Conservation (phyloP, 2,888 invertebrate genomes). For the Nyleta sp. region DNA sequence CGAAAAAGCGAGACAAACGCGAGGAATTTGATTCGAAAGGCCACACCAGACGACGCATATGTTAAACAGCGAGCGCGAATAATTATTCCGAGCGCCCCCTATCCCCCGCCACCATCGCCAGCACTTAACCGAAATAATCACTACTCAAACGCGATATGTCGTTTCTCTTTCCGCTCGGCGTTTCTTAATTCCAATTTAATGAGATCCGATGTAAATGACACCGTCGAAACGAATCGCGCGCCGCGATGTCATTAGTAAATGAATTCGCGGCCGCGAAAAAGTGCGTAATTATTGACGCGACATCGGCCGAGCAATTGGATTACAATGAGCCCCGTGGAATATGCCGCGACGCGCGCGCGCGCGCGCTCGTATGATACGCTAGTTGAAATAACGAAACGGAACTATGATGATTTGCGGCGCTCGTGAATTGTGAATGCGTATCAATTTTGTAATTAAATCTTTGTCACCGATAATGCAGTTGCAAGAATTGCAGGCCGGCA, state of each 20-base stretch:
- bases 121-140: conserved; percentile 21
- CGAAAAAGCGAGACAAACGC: no score
- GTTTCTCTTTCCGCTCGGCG: not conserved
- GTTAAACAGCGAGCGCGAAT: not conserved
- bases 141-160: conserved; percentile 5
- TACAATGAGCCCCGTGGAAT: conserved; percentile 7
- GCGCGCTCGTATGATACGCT: not conserved
- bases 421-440: not conserved
- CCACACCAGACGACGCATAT: not conserved
- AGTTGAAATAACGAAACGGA: conserved; percentile 23
- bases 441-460: conserved; percentile 33
- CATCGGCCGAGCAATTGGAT: not conserved
- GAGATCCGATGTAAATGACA: conserved; percentile 26
- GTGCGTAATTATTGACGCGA: conserved; percentile 25
- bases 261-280: conserved; percentile 11
- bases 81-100: no score
- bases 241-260: conserved; percentile 27
- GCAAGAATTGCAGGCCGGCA: not conserved
- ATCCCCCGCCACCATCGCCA: no score
- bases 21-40: not conserved
- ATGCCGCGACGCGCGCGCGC: not conserved
- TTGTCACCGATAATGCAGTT: conserved; percentile 7
- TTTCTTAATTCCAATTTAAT: conserved; percentile 26
- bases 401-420: conserved; percentile 17
- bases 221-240: not conserved